Evolutionary conservation across 2,797 vertebrate genomes (phyloP).

Genomic region (Sylvia borin): DNA sequence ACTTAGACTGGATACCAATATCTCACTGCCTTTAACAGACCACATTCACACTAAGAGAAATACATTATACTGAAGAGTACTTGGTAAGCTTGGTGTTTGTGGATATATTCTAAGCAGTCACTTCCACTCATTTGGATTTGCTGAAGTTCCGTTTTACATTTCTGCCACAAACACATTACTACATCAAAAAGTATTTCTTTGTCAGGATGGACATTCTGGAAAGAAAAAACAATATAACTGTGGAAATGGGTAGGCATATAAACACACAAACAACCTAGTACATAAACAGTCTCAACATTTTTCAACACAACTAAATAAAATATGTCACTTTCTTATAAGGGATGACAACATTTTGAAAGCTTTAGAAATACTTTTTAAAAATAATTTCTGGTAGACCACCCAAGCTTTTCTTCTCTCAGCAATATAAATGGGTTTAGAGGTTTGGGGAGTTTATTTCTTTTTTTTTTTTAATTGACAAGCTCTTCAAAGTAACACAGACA

Average conservation of each 20-base stretch:
- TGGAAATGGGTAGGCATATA: neutral
- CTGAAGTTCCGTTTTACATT: slow-evolving; percentile 81
- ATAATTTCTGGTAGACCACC: neutral
- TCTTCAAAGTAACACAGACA: neutral
- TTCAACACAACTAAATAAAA: neutral
- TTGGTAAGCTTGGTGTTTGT: slow-evolving; percentile 77
- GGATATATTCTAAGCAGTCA: slow-evolving; percentile 66
- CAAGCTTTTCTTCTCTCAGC: neutral
- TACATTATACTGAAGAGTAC: slow-evolving; percentile 66
- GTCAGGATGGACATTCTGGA: slow-evolving; percentile 82
- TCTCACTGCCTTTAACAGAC: neutral
- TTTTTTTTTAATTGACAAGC: neutral
- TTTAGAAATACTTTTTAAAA: neutral
- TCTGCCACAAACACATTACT: slow-evolving; percentile 86
- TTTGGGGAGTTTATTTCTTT: neutral
- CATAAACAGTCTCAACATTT: neutral
- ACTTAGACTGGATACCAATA: neutral
- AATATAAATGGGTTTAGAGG: neutral
- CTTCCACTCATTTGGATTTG: slow-evolving; percentile 62
- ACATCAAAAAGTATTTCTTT: slow-evolving; percentile 84
- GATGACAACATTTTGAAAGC: neutral
- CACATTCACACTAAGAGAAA: neutral
- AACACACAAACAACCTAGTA: neutral
- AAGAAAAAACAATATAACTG: neutral
- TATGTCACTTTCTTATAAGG: neutral